Conservation (phyloP, 2,888 invertebrate species). For the Teinopalpus imperialis region DNA sequence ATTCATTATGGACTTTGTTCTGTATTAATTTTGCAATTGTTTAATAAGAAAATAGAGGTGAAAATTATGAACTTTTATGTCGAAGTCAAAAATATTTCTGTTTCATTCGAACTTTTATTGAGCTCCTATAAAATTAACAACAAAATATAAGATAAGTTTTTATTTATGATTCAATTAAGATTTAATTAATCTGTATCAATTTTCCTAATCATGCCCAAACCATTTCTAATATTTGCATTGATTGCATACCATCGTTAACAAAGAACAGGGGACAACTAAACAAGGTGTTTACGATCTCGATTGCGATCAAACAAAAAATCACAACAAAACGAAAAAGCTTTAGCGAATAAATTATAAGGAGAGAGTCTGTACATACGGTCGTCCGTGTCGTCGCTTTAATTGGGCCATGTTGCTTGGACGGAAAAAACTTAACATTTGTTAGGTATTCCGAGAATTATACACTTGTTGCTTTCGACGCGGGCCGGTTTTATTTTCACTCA, state of each 20-base stretch:
- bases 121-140: too few species aligned
- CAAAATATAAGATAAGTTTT: too few species aligned
- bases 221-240: too few species aligned
- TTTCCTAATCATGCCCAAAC: too few species aligned
- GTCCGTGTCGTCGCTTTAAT: slow-evolving; percentile 67
- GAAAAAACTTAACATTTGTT: slow-evolving; percentile 78
- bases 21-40: too few species aligned
- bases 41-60: too few species aligned
- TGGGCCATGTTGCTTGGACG: slow-evolving; percentile 71
- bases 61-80: too few species aligned
- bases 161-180: too few species aligned
- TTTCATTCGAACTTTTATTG: too few species aligned
- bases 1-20: too few species aligned
- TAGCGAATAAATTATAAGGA: slow-evolving; percentile 77
- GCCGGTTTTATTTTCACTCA: slow-evolving; percentile 40
- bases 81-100: too few species aligned
- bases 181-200: too few species aligned
- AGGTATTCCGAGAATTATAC: slow-evolving; percentile 78
- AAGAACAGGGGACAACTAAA: slow-evolving; percentile 58
- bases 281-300: slow-evolving; percentile 79
- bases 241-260: slow-evolving; percentile 55
- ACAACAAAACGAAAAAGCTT: slow-evolving; percentile 64
- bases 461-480: slow-evolving; percentile 60
- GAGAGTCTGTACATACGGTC: slow-evolving; percentile 38
- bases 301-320: slow-evolving; percentile 65